Base-by-base conservation (phyloP, 2,888 invertebrate genomes). In the Hyppa rectilinea region DNA sequence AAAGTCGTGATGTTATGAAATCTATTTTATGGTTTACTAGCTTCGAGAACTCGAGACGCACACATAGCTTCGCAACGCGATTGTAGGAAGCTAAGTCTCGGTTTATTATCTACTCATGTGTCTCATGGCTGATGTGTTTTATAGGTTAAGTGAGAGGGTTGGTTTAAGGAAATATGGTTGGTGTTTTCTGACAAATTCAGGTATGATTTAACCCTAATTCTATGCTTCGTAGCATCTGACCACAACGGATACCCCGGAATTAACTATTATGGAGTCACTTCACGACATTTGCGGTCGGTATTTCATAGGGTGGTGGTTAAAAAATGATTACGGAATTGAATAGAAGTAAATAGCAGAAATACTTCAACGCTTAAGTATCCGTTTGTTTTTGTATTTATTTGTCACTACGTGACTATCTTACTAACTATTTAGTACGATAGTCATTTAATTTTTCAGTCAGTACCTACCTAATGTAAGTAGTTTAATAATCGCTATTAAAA, bases 161-260 rank as follows among this genome's bases (percentile, higher is more conserved):
- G 38, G 40, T 23, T 49, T 43, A 23, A 45, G 34, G 70, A 52
- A 58, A 45, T 47, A 26, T 53, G 4, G 23, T 53, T 52, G 38
- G 58, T 47, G 20, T 59, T 53, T 53, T 20, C 60, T 50, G 71
- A 71, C 60, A 73, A 70, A 77, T 78, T 77, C 53, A 70, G 23
- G 10, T 23, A 71, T 38, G 2, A 56, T 36, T 55, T 38, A 14
- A 58, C 43, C 47, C 26, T 36, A 49, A 49, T 53, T 17, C 14
- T 23, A n/a, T 45, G 40, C 20, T 47, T 45, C 59, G 66, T 80
- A 73, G 56, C 58, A 9, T 38, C 10, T 61, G 52, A 76, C 78
- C 77, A 36, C 71, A 76, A 52, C 2, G 10, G 26, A 3, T 1
- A 45, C 59, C 40, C 26, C 49, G 40, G 52, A 52, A 63, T 40